A percentile compares a stretch with the other conserved stretches of the same genome.
phyloP scores from a whole-genome alignment of 2,888 invertebrate genomes.

The Caenorhabditis sulstoni region DNA sequence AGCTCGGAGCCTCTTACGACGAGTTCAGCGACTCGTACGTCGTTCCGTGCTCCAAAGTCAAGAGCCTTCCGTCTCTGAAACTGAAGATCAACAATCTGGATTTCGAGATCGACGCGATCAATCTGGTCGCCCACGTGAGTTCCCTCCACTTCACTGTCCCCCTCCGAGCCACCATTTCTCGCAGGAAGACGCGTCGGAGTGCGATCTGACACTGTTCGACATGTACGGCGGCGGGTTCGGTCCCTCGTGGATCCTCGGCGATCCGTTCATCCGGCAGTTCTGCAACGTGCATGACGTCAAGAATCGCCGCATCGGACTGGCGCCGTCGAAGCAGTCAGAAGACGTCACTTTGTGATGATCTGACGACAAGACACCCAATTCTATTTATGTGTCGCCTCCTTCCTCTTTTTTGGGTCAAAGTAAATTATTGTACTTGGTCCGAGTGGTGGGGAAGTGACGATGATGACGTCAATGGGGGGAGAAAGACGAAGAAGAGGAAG shows the following conservation, averaged over 20 bases:
- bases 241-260: conserved; percentile 69
- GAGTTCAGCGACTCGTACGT: conserved; percentile 38
- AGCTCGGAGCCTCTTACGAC: conserved; percentile 50
- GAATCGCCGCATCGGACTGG: conserved; percentile 61
- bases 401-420: too few relatives aligned
- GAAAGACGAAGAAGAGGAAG: too few relatives aligned
- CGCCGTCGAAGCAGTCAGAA: conserved; percentile 57
- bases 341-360: conserved; percentile 29
- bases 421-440: too few relatives aligned
- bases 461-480: too few relatives aligned
- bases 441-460: too few relatives aligned
- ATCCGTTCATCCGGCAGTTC: conserved; percentile 70
- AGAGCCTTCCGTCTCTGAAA: conserved; percentile 45
- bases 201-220: conserved; percentile 58
- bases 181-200: conserved; percentile 47
- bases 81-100: conserved; percentile 52
- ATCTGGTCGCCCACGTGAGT: conserved; percentile 56
- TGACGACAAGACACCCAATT: neutral
- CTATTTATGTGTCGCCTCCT: conserved; percentile 14
- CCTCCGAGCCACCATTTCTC: too few relatives aligned
- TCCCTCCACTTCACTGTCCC: too few relatives aligned
- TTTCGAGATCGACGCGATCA: conserved; percentile 49
- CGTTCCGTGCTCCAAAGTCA: conserved; percentile 52
- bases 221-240: conserved; percentile 55
- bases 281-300: conserved; percentile 67